Conservation (phyloP, 2,797 vertebrate species). For the Phrynocephalus guinanensis region DNA sequence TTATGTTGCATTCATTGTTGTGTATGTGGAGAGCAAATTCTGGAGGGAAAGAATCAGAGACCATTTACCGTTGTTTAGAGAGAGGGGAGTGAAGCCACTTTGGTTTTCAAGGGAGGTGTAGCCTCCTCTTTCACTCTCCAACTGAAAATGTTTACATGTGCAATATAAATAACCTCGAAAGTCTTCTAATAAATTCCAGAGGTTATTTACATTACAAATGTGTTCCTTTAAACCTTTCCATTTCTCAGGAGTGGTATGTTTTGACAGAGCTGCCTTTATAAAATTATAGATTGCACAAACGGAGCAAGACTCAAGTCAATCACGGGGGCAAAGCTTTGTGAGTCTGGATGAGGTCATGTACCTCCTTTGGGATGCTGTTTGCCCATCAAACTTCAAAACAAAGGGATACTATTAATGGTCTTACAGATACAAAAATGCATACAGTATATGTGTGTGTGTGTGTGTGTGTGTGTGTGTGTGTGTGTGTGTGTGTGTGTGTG, state of each 20-base stretch:
- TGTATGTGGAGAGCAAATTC: not conserved
- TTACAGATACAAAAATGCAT: conserved; percentile 42
- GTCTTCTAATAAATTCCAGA: conserved; percentile 43
- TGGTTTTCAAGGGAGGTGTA: not conserved
- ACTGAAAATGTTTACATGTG: not conserved
- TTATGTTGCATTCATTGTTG: not conserved
- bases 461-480: not conserved
- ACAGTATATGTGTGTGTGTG: not conserved
- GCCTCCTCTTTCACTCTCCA: not conserved
- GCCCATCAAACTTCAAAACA: conserved; percentile 59
- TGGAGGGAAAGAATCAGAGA: not conserved
- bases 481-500: not conserved
- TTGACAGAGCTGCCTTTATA: conserved; percentile 62
- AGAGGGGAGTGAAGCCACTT: not conserved
- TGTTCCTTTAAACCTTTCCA: conserved; percentile 59
- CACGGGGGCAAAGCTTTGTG: conserved; percentile 35
- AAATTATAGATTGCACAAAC: conserved; percentile 61
- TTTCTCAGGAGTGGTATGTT: conserved; percentile 52
- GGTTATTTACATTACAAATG: conserved; percentile 51
- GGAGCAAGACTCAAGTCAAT: conserved; percentile 61
- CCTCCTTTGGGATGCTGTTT: conserved; percentile 59
- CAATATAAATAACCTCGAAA: conserved; percentile 15
- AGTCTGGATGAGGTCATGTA: conserved; percentile 50
- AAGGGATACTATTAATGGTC: conserved; percentile 62
- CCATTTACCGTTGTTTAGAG: not conserved